Percentiles rank a stretch among this genome's conserved stretches.
Evolutionary conservation across 2,113 vertebrate species (phyloP).

Genomic region (Ctenodactylus gundi): DNA sequence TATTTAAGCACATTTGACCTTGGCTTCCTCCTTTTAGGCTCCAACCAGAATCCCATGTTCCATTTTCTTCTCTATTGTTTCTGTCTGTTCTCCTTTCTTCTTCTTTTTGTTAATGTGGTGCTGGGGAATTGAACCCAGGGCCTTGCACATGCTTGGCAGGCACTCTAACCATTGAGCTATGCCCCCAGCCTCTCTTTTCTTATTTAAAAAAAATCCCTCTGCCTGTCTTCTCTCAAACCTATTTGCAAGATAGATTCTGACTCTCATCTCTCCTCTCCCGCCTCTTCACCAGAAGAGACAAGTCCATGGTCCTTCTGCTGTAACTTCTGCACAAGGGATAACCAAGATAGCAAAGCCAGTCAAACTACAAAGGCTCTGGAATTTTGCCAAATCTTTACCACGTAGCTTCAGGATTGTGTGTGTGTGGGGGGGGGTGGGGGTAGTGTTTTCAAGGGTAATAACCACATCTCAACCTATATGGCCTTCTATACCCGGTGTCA

Average conservation of each 20-base stretch:
- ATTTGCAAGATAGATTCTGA: neutral
- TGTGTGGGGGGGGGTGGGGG: too few relatives aligned
- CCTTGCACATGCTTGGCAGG: too few relatives aligned
- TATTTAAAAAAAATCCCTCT: neutral
- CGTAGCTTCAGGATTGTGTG: too few relatives aligned
- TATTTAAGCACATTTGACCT: neutral
- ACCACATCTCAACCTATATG: neutral
- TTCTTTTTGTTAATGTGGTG: too few relatives aligned
- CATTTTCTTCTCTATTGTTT: neutral
- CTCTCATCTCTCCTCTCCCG: neutral
- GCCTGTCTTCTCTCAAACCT: neutral
- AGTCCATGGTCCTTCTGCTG: neutral
- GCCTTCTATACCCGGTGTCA: neutral
- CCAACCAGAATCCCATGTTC: neutral
- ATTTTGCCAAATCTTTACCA: neutral
- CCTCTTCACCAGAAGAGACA: too few relatives aligned
- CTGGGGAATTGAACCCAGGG: too few relatives aligned
- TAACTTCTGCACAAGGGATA: neutral
- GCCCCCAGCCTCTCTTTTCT: neutral
- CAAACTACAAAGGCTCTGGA: neutral
- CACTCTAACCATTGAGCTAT: too few relatives aligned
- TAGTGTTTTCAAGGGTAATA: neutral
- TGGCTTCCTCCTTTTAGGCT: neutral
- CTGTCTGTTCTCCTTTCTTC: neutral
- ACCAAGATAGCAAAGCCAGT: neutral